These are phyloP conservation scores for Drosophila aldrichi DNA, from an alignment of 2,888 invertebrate genomes.

Conservation along the genomic window DNA sequence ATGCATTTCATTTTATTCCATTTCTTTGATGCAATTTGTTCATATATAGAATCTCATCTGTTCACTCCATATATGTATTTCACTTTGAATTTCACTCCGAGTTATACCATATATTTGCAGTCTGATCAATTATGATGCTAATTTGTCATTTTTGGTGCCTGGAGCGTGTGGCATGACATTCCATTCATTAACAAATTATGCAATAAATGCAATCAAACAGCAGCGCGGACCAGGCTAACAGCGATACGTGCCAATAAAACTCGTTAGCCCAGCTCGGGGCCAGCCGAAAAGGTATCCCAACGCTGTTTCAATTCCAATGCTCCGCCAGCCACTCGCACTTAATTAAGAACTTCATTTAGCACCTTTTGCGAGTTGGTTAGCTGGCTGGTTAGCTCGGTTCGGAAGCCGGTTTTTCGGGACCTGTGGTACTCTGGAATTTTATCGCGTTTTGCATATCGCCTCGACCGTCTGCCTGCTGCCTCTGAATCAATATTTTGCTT, in stretches of 20 bases:
- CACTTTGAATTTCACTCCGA: neutral
- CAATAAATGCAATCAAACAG: constrained; percentile 73
- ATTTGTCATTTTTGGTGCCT: constrained; percentile 62
- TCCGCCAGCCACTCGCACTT: constrained; percentile 72
- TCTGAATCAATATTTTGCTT: constrained; percentile 80
- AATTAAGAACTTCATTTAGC: constrained; percentile 81
- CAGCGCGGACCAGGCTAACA: constrained; percentile 57
- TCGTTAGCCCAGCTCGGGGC: constrained; percentile 28
- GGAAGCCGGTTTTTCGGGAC: constrained; percentile 55
- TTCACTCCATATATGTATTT: too few species aligned
- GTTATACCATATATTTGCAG: neutral
- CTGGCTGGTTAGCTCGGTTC: constrained; percentile 24
- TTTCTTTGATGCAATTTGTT: neutral
- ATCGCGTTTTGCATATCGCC: constrained; percentile 79
- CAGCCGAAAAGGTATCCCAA: constrained; percentile 16
- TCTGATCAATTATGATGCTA: constrained; percentile 54
- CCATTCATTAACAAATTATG: constrained; percentile 73
- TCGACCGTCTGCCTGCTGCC: constrained; percentile 26
- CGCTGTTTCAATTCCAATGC: constrained; percentile 45
- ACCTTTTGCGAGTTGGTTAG: constrained; percentile 61
- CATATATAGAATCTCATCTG: neutral
- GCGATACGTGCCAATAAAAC: constrained; percentile 69
- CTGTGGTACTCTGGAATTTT: constrained; percentile 67
- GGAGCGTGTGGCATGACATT: constrained; percentile 66
- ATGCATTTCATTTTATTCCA: neutral